Conservation (phyloP, 2,888 invertebrate genomes). For the Stenchaetothrips biformis region DNA sequence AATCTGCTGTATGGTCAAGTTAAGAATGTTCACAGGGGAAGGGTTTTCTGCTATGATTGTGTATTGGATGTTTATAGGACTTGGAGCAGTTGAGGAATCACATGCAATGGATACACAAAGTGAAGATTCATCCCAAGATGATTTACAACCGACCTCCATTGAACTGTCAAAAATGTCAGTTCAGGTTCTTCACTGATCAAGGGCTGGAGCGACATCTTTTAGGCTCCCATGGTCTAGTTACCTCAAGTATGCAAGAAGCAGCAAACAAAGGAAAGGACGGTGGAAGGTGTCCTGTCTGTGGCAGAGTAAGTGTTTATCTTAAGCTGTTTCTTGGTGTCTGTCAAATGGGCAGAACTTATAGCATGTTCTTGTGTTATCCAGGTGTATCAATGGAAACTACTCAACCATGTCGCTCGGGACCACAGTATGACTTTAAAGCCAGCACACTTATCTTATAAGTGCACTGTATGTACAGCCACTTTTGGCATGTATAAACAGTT, state of each 20-base stretch:
- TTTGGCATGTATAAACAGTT: slow-evolving; percentile 94
- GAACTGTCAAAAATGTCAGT: slow-evolving; percentile 94
- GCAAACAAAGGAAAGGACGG: slow-evolving; percentile 93
- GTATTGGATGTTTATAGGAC: slow-evolving; percentile 51
- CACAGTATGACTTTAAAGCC: slow-evolving; percentile 89
- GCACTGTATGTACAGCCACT: slow-evolving; percentile 90
- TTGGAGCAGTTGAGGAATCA: slow-evolving; percentile 89
- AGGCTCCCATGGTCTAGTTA: slow-evolving; percentile 90
- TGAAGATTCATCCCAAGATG: slow-evolving; percentile 94
- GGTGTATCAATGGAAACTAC: slow-evolving; percentile 90
- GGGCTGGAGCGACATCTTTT: slow-evolving; percentile 91
- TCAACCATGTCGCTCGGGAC: slow-evolving; percentile 87
- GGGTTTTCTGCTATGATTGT: too few species aligned
- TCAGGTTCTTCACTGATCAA: slow-evolving; percentile 90
- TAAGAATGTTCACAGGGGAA: background rate
- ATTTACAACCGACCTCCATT: slow-evolving; percentile 89
- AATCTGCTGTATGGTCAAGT: background rate
- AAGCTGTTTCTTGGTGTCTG: background rate
- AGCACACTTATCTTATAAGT: slow-evolving; percentile 89
- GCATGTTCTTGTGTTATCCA: slow-evolving; percentile 44
- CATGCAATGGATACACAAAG: slow-evolving; percentile 98
- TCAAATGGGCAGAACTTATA: background rate
- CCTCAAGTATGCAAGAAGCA: slow-evolving; percentile 92
- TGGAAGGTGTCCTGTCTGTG: slow-evolving; percentile 91
- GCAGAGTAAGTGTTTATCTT: slow-evolving; percentile 62